Evolutionary conservation across 2,113 vertebrate species (phyloP).

Genomic region (cat (Felis catus)): DNA sequence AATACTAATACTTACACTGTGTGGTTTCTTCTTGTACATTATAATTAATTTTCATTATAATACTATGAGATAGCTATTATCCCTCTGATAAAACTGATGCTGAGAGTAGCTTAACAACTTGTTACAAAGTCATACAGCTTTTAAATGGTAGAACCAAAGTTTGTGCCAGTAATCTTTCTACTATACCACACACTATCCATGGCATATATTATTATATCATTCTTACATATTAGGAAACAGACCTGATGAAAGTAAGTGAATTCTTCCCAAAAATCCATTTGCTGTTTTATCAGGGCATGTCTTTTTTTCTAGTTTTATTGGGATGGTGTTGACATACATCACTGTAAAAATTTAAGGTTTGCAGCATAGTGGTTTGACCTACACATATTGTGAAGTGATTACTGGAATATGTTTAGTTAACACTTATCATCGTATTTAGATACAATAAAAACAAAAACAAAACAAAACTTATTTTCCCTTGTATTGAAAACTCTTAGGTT

Average conservation of each 20-base stretch:
- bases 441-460: neutral
- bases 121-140: neutral
- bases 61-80: neutral
- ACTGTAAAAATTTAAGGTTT: neutral
- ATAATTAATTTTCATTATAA: slow-evolving; percentile 28
- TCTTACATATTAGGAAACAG: neutral
- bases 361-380: neutral
- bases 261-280: neutral
- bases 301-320: neutral
- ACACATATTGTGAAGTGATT: neutral
- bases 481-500: neutral
- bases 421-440: neutral
- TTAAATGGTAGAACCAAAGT: neutral
- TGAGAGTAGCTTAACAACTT: neutral
- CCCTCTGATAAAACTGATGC: neutral
- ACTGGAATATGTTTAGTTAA: neutral
- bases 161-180: neutral
- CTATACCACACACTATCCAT: neutral
- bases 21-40: neutral
- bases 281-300: neutral
- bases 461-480: neutral
- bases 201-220: neutral
- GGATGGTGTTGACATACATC: neutral
- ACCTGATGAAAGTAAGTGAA: neutral
- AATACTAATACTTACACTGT: neutral